phyloP scores from a whole-genome alignment of 2,888 invertebrate genomes.

The Lepidocyrtoides sp. region DNA sequence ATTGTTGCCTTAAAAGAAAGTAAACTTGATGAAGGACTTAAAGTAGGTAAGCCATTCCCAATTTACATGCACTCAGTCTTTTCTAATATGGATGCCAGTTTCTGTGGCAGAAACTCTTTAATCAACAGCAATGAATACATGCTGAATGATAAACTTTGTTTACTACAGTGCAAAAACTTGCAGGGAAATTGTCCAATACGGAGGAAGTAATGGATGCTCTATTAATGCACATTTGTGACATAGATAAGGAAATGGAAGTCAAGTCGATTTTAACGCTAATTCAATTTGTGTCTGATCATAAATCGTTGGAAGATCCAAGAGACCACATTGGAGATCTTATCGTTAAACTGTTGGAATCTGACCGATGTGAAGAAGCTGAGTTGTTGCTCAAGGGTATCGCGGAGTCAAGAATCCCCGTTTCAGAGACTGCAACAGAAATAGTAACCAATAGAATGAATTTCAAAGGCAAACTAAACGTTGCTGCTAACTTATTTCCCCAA shows the following conservation, averaged over 20 bases:
- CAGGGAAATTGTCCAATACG: constrained; percentile 54
- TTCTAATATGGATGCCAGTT: too few species aligned
- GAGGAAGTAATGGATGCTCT: constrained; percentile 58
- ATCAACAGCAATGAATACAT: background rate
- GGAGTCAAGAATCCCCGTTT: background rate
- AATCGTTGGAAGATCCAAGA: constrained; percentile 32
- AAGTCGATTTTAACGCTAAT: constrained; percentile 40
- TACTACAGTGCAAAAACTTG: constrained; percentile 58
- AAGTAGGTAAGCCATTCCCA: background rate
- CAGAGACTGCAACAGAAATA: background rate
- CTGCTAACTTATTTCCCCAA: background rate
- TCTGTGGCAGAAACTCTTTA: too few species aligned
- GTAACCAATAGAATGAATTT: background rate
- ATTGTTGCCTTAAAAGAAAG: constrained; percentile 71
- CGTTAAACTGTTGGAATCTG: constrained; percentile 56
- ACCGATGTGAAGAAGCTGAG: constrained; percentile 59
- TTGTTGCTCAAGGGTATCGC: background rate
- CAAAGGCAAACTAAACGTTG: background rate
- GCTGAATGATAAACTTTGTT: background rate
- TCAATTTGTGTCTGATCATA: constrained; percentile 61
- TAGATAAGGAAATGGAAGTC: constrained; percentile 23
- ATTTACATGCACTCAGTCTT: background rate
- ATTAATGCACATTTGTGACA: constrained; percentile 19
- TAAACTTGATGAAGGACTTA: constrained; percentile 49
- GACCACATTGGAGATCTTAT: constrained; percentile 76